Base-by-base conservation (phyloP, 2,113 vertebrate species). In the Megaceryle maxima region DNA sequence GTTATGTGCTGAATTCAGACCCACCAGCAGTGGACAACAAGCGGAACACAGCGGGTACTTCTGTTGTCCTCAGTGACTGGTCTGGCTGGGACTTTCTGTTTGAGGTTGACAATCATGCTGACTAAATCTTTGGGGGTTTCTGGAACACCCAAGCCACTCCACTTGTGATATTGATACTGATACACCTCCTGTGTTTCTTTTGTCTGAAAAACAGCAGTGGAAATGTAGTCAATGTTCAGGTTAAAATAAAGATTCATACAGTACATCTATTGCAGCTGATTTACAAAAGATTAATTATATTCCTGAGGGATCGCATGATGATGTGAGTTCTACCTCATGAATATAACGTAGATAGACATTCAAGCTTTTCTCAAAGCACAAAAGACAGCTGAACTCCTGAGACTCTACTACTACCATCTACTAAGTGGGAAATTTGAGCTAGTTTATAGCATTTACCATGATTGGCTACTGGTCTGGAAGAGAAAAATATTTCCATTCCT, bases 1-100 rank as follows among this genome's bases (percentile, higher is more conserved):
- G 11, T 4, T 11, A 16, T 5, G 6, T 35, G 21, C 8, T 33
- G 67, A 59, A 46, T 63, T 37, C 53, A 56, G 50, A 97, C 98
- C 95, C 81, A 99, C 99, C 98, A 75, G 98, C 99, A 99, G 96
- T 99, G 99, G 57, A 99, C 70, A 11, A 99, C 87, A 3, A 99
- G 43, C 0, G 98, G 97, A 4, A 90, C 35, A 3, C 20, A 97
- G 67, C 64, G 98, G 44, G 91, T 96, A 22, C 67, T 81, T 56
- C 69, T 98, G 81, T 19, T 88, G 53, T 94, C 94, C 35, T 98
- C 97, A 2, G 76, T 22, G 72, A 28, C 44, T 35, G 51, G 56
- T 81, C 95, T 97, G 48, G 14, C 4, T 85, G 97, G 95, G 60
- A 98, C 20, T 29, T 97, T 98, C 59, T 97, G 80, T 94, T 98